phyloP scores from a whole-genome alignment of 2,888 invertebrate species.

The Cynaeus angustus region DNA sequence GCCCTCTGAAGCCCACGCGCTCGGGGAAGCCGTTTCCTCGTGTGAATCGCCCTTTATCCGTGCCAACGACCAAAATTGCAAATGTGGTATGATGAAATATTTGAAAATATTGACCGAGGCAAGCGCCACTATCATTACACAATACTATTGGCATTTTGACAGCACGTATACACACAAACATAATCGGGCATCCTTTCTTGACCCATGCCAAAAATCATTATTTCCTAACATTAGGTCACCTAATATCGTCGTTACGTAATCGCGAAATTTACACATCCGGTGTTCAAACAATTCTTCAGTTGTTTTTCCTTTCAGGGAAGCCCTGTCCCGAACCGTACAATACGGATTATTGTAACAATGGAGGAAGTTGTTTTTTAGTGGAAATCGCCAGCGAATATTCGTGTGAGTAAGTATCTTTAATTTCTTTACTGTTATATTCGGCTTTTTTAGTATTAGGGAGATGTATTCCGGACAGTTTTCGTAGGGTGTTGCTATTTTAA shows the following conservation, averaged over 20 bases:
- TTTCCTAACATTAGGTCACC: slow-evolving; percentile 49
- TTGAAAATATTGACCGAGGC: slow-evolving; percentile 23
- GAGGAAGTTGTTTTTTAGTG: slow-evolving; percentile 89
- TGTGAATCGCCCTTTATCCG: not conserved
- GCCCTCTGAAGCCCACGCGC: too few species aligned
- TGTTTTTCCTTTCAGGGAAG: slow-evolving; percentile 55
- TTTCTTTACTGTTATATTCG: slow-evolving; percentile 39
- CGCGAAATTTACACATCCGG: not conserved
- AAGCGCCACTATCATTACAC: slow-evolving; percentile 45
- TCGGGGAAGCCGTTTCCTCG: too few species aligned
- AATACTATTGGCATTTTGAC: slow-evolving; percentile 46
- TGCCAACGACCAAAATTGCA: slow-evolving; percentile 20
- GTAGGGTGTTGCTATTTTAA: slow-evolving; percentile 12
- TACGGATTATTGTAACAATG: slow-evolving; percentile 86
- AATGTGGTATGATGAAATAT: slow-evolving; percentile 23
- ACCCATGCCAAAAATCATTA: slow-evolving; percentile 51
- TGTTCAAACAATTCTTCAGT: not conserved
- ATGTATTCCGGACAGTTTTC: not conserved
- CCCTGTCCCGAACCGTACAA: slow-evolving; percentile 54
- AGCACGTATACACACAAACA: slow-evolving; percentile 38
- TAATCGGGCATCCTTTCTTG: slow-evolving; percentile 28
- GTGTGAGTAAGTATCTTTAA: slow-evolving; percentile 84
- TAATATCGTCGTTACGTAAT: slow-evolving; percentile 33
- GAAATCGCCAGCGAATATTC: slow-evolving; percentile 85
- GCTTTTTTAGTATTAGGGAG: slow-evolving; percentile 3